phyloP scores from a whole-genome alignment of 2,888 invertebrate species.

The Octonoba sinensis region DNA sequence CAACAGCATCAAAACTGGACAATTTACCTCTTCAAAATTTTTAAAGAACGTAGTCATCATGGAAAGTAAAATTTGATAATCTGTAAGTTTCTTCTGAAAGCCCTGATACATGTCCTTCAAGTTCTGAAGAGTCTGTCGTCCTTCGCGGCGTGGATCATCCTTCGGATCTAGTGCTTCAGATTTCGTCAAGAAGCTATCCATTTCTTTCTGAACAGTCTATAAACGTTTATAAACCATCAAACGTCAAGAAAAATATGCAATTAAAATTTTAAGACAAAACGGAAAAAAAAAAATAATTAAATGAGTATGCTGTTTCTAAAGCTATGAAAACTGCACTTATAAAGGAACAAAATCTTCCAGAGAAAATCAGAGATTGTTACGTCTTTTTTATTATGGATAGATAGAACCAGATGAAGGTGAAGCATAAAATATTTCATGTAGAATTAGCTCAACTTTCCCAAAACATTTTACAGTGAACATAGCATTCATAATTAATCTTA shows the following conservation, averaged over 20 bases:
- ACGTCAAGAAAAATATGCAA: neutral
- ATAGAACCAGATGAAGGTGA: no score
- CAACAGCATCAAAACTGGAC: no score
- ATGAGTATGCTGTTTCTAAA: neutral
- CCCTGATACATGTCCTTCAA: slow-evolving; percentile 79
- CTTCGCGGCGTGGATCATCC: slow-evolving; percentile 75
- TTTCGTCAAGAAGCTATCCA: slow-evolving; percentile 74
- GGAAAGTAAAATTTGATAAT: slow-evolving; percentile 81
- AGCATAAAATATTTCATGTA: no score
- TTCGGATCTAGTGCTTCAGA: slow-evolving; percentile 78
- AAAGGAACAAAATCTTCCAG: no score
- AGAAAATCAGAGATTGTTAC: no score
- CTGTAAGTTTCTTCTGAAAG: slow-evolving; percentile 78
- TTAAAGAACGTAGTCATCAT: slow-evolving; percentile 81
- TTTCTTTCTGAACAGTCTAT: slow-evolving; percentile 75
- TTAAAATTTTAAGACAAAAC: neutral
- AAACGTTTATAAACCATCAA: neutral
- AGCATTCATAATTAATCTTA: no score
- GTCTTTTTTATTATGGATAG: no score
- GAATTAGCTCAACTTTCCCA: no score
- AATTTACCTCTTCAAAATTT: slow-evolving; percentile 76
- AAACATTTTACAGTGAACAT: no score
- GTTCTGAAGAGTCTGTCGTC: slow-evolving; percentile 78
- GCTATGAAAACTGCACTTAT: no score
- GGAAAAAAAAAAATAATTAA: slow-evolving; percentile 4